Evolutionary conservation across 2,113 vertebrate species (phyloP).

Genomic region (Phrynosoma blainvillii): DNA sequence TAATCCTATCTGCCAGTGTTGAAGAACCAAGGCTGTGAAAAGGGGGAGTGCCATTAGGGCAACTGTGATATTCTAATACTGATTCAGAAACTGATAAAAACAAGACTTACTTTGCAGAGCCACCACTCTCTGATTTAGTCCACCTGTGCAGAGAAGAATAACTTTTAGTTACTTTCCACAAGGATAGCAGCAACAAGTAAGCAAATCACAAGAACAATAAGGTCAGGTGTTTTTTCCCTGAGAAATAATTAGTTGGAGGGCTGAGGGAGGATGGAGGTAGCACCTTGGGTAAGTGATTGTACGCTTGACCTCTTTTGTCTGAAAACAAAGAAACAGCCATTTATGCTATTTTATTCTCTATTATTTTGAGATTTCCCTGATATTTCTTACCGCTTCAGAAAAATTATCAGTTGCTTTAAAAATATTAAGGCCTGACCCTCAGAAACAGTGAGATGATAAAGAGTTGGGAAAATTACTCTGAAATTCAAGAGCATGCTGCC

Average conservation of each 20-base stretch:
- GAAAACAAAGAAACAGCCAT: not conserved
- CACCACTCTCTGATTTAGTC: constrained; percentile 84
- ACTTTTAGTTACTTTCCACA: not conserved
- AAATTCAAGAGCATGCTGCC: not conserved
- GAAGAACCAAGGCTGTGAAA: too few species aligned
- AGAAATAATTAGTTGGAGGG: not conserved
- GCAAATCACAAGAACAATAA: not conserved
- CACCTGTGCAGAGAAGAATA: constrained; percentile 74
- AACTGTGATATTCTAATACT: not conserved
- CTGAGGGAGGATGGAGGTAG: not conserved
- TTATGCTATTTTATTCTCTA: not conserved
- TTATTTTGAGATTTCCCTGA: not conserved
- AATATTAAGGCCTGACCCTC: not conserved
- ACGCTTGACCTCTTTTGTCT: not conserved
- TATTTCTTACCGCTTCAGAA: not conserved
- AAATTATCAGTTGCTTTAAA: not conserved
- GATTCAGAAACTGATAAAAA: not conserved
- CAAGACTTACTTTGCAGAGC: constrained; percentile 82
- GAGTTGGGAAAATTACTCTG: not conserved
- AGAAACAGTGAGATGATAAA: not conserved
- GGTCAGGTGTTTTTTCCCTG: not conserved
- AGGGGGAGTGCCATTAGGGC: too few species aligned
- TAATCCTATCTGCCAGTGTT: not conserved
- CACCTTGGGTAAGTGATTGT: not conserved
- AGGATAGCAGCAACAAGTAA: not conserved